Conservation (phyloP, 2,797 vertebrate species). For the Passerculus sandwichensis region DNA sequence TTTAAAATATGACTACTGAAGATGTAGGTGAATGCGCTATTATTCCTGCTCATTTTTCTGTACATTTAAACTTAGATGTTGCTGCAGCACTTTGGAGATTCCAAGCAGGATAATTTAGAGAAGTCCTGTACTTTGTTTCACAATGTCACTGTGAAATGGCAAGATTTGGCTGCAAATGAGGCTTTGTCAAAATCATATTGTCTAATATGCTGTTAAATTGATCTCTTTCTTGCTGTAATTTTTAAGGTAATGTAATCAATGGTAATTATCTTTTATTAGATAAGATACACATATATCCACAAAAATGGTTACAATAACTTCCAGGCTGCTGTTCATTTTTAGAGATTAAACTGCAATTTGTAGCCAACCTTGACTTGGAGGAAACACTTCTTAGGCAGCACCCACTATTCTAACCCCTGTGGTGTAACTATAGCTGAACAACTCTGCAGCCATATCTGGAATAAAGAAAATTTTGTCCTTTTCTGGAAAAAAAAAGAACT, state of each 20-base stretch:
- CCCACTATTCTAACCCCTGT: not conserved
- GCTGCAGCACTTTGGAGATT: not conserved
- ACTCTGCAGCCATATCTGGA: not conserved
- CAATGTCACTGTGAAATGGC: not conserved
- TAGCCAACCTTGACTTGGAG: not conserved
- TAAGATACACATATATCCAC: not conserved
- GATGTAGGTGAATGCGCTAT: fast-evolving
- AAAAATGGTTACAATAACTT: not conserved
- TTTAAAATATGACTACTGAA: not conserved
- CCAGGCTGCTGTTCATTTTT: not conserved
- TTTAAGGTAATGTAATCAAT: not conserved
- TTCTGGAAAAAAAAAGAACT: not conserved
- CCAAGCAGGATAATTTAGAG: not conserved
- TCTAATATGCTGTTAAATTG: not conserved
- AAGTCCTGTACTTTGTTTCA: fast-evolving
- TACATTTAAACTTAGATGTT: not conserved
- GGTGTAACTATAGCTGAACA: not conserved
- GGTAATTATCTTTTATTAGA: not conserved
- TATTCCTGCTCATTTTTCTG: not conserved
- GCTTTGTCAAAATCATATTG: not conserved
- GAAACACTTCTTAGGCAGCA: not conserved
- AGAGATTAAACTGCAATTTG: not conserved
- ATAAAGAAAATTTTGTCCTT: not conserved
- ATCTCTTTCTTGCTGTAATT: not conserved
- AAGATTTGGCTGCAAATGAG: not conserved